These are phyloP conservation scores for Thalassarche chlororhynchos DNA, from an alignment of 2,113 vertebrate species.

Conservation along the genomic window DNA sequence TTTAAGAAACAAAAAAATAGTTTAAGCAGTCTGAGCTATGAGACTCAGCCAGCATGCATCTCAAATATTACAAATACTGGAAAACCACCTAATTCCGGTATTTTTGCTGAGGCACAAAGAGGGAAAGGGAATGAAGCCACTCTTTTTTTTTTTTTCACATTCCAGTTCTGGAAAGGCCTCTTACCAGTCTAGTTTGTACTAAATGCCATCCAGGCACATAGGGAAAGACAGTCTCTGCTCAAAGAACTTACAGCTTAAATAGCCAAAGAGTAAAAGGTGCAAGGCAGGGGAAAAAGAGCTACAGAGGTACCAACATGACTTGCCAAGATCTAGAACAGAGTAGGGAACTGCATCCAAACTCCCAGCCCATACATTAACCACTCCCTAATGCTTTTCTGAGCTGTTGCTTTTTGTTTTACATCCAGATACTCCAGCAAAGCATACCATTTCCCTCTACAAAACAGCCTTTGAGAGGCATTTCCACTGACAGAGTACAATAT, in stretches of 20 bases:
- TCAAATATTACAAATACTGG: neutral
- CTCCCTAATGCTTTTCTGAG: neutral
- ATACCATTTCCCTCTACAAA: neutral
- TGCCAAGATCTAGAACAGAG: neutral
- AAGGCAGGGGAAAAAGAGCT: neutral
- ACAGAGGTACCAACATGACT: neutral
- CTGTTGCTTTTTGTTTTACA: neutral
- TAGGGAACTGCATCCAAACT: neutral
- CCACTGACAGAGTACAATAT: neutral
- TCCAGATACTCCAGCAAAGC: neutral
- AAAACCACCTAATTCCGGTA: neutral
- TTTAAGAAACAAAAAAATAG: neutral
- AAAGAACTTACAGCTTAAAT: neutral
- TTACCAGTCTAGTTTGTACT: neutral
- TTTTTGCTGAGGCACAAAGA: neutral
- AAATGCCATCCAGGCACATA: neutral
- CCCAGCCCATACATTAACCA: neutral
- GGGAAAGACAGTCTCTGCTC: neutral
- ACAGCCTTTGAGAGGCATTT: neutral
- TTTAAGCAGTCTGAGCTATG: neutral
- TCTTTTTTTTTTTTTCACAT: neutral
- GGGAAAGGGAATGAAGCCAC: neutral
- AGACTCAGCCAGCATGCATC: neutral
- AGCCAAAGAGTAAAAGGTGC: neutral
- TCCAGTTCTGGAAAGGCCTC: neutral